Conservation (phyloP, 1,140 invertebrate species). For the Eciton burchellii region DNA sequence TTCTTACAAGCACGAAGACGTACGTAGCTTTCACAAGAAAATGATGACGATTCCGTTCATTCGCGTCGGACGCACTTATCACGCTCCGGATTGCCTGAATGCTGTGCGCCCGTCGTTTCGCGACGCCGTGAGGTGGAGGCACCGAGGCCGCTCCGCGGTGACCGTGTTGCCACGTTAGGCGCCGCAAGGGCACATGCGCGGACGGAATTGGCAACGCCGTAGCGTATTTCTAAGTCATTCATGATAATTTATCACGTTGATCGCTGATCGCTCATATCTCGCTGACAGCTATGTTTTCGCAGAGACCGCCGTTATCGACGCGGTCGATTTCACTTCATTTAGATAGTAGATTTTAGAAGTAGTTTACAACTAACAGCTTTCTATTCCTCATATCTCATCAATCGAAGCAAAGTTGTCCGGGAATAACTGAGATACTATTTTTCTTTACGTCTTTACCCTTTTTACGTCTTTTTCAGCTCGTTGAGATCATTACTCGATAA, state of each 20-base stretch:
- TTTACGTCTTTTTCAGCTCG: too few species aligned
- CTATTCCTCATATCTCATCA: too few species aligned
- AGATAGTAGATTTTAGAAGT: too few species aligned
- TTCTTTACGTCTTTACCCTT: too few species aligned
- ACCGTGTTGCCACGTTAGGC: conserved; percentile 23
- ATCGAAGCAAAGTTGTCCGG: too few species aligned
- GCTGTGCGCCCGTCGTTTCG: conserved; percentile 8
- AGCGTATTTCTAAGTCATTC: conserved; percentile 6
- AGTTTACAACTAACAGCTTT: too few species aligned
- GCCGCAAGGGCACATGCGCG: conserved; percentile 17
- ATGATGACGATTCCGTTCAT: not conserved
- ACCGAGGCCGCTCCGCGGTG: not conserved
- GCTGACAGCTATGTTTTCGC: not conserved
- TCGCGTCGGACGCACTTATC: not conserved
- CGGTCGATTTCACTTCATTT: too few species aligned
- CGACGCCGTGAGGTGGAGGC: not conserved
- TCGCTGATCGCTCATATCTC: too few species aligned
- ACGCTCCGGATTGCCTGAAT: not conserved
- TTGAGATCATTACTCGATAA: too few species aligned
- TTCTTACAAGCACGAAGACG: not conserved
- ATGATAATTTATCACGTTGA: conserved; percentile 23
- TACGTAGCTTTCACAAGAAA: not conserved
- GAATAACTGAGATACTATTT: too few species aligned
- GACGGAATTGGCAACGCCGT: conserved; percentile 36
- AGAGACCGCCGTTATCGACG: too few species aligned